phyloP scores from a whole-genome alignment of 2,797 vertebrate genomes.

The Gadopsis marmoratus region DNA sequence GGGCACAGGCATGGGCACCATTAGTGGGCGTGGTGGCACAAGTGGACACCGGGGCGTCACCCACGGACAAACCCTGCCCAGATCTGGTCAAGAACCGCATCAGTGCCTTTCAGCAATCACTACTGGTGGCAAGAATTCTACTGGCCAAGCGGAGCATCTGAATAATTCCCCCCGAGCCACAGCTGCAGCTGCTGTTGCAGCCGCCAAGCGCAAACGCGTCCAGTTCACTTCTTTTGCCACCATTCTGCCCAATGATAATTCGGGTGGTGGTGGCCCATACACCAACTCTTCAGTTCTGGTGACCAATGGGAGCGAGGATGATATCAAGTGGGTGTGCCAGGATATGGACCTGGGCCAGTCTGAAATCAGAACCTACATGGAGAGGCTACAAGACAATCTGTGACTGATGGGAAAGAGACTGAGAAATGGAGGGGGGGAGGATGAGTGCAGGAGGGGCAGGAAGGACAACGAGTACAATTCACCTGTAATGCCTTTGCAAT shows the following conservation, averaged over 20 bases:
- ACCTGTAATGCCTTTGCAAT: constrained; percentile 89
- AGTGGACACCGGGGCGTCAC: constrained; percentile 80
- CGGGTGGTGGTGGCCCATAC: constrained; percentile 66
- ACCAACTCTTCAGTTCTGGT: constrained; percentile 76
- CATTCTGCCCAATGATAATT: constrained; percentile 91
- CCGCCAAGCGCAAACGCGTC: constrained; percentile 94
- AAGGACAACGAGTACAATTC: constrained; percentile 81
- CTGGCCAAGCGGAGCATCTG: constrained; percentile 85
- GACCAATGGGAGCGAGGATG: constrained; percentile 92
- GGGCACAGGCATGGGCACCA: constrained; percentile 69
- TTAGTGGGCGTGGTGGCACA: constrained; percentile 62
- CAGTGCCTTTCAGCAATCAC: constrained; percentile 82
- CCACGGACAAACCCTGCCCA: constrained; percentile 89
- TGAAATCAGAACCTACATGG: constrained; percentile 97
- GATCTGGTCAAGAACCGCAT: constrained; percentile 87
- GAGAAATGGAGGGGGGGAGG: constrained; percentile 53
- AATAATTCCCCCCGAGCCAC: constrained; percentile 87
- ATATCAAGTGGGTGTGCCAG: constrained; percentile 98
- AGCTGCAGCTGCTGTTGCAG: constrained; percentile 82
- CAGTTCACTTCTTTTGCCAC: constrained; percentile 99
- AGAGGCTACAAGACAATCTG: constrained; percentile 98
- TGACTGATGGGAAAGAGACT: constrained; percentile 80
- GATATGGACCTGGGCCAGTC: constrained; percentile 95
- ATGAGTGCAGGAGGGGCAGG: constrained; percentile 45
- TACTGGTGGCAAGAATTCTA: constrained; percentile 87